These are phyloP conservation scores for Crypturellus tataupa DNA, from an alignment of 2,797 vertebrate genomes.

Conservation along the genomic window DNA sequence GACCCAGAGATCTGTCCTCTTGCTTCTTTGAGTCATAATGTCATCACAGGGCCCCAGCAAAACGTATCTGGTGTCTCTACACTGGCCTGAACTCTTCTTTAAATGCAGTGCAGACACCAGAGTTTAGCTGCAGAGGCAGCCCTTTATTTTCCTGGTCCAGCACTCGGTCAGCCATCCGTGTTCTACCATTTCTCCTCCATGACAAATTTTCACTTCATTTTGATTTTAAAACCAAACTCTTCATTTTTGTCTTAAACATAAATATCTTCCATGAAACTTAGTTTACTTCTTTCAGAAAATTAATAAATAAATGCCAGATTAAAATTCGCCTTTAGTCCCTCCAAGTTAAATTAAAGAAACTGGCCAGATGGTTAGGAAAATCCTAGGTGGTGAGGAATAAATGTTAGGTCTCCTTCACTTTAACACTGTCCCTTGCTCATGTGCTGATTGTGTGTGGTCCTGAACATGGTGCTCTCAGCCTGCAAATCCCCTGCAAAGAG, in stretches of 20 bases:
- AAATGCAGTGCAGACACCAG: neutral
- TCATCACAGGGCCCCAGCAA: neutral
- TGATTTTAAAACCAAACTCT: neutral
- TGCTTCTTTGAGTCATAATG: neutral
- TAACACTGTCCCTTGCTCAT: neutral
- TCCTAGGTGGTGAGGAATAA: neutral
- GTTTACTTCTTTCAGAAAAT: neutral
- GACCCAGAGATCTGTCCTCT: neutral
- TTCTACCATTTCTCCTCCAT: neutral
- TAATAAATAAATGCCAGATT: no score
- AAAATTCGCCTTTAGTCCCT: neutral
- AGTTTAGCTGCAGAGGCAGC: neutral
- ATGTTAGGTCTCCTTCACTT: neutral
- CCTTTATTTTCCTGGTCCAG: neutral
- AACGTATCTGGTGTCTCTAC: neutral
- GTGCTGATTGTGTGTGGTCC: neutral
- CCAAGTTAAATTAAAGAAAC: neutral
- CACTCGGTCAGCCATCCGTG: neutral
- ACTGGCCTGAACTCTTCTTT: neutral
- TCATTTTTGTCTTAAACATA: neutral
- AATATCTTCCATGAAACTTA: neutral
- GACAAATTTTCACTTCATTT: neutral
- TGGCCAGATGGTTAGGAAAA: neutral
- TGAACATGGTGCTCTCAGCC: neutral
- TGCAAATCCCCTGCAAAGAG: neutral